Percentiles rank a stretch among this genome's conserved stretches.
Evolutionary conservation across 2,113 vertebrate species (phyloP).

Genomic region (Muscicapa adusta): DNA sequence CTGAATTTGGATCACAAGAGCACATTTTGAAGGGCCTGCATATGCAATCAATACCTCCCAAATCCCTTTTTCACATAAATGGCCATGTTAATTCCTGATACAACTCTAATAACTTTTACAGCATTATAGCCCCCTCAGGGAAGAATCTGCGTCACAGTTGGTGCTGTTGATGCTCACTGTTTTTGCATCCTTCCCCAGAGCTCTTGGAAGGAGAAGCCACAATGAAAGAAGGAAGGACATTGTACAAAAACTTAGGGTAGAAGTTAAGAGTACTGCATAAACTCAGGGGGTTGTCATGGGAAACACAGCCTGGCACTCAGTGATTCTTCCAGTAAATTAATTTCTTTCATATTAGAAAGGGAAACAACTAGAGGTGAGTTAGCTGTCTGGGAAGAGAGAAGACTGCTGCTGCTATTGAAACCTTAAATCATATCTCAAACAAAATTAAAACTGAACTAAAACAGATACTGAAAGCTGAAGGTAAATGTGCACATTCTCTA

Average conservation of each 20-base stretch:
- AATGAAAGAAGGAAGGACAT: neutral
- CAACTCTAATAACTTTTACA: neutral
- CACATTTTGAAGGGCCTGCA: neutral
- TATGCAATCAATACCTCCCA: neutral
- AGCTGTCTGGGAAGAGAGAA: neutral
- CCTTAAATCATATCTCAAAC: neutral
- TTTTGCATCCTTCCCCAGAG: neutral
- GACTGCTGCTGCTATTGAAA: neutral
- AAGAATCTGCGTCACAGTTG: neutral
- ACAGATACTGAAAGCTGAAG: neutral
- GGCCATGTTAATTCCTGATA: neutral
- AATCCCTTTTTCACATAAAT: neutral
- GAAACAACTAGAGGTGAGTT: neutral
- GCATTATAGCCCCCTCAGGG: neutral
- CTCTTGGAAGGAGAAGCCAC: neutral
- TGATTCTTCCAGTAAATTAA: neutral
- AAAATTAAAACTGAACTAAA: neutral
- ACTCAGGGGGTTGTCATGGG: neutral
- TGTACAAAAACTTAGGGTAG: neutral
- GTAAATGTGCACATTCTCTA: neutral
- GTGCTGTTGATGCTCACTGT: neutral
- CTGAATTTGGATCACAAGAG: slow-evolving; percentile 2
- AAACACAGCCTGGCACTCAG: neutral
- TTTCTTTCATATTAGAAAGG: neutral
- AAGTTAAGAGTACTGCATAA: neutral